Conservation (phyloP, 1,140 invertebrate species). For the Metaphire vulgaris region DNA sequence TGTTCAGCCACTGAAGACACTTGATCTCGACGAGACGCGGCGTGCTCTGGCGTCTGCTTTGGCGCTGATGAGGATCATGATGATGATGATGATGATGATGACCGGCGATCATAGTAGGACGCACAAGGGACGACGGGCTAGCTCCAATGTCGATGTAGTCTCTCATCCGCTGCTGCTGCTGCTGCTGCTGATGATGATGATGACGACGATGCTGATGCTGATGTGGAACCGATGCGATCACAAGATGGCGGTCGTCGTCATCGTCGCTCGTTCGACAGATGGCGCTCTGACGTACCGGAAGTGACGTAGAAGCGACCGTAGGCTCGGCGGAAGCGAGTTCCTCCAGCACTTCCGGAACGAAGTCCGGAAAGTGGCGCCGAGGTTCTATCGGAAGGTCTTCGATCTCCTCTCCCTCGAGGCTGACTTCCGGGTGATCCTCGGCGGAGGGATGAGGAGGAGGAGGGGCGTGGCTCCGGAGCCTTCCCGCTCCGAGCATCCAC, state of each 20-base stretch:
- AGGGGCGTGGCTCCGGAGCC: neutral
- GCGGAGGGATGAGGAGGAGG: too few species aligned
- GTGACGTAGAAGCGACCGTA: neutral
- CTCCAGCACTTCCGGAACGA: neutral
- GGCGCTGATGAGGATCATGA: too few species aligned
- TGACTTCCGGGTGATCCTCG: neutral
- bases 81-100: too few species aligned
- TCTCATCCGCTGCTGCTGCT: too few species aligned
- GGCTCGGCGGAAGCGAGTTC: neutral
- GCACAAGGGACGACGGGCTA: neutral
- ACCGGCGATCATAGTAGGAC: neutral
- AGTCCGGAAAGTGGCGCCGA: neutral
- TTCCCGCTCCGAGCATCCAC: neutral
- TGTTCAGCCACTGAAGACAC: neutral
- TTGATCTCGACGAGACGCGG: neutral
- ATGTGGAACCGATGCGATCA: too few species aligned
- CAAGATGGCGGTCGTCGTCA: neutral
- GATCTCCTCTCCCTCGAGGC: neutral
- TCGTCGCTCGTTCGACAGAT: too few species aligned
- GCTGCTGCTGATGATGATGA: too few species aligned
- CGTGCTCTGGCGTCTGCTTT: neutral
- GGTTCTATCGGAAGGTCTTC: neutral
- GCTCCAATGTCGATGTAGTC: neutral
- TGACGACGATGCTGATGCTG: too few species aligned
- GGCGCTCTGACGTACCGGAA: too few species aligned